phyloP scores from a whole-genome alignment of 2,888 invertebrate genomes.

The Dromius quadrimaculatus region DNA sequence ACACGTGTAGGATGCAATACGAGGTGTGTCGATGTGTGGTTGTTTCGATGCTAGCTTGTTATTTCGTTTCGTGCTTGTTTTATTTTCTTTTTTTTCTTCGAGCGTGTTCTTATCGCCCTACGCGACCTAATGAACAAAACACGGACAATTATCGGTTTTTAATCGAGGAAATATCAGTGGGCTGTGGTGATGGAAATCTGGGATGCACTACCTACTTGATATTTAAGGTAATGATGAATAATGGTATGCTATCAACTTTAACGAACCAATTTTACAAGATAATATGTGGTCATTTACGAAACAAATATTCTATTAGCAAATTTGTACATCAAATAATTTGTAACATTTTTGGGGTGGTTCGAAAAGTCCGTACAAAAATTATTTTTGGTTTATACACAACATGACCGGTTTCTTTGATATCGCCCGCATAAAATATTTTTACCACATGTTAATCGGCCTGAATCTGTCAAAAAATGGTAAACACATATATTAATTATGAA shows the following conservation, averaged over 20 bases:
- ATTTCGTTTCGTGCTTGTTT: too few relatives aligned
- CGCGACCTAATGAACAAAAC: background rate
- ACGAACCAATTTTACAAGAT: constrained; percentile 2
- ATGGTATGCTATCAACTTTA: constrained; percentile 2
- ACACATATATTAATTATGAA: too few relatives aligned
- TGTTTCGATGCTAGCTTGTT: background rate
- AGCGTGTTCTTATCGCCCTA: too few relatives aligned
- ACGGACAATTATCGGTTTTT: constrained; percentile 7
- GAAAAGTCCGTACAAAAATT: too few relatives aligned
- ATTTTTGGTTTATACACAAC: too few relatives aligned
- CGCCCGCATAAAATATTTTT: too few relatives aligned
- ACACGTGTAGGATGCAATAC: constrained; percentile 18
- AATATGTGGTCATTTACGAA: background rate
- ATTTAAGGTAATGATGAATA: background rate
- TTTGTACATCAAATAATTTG: too few relatives aligned
- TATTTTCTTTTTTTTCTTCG: too few relatives aligned
- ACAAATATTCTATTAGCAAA: background rate
- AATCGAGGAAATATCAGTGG: constrained; percentile 1
- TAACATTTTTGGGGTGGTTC: too few relatives aligned
- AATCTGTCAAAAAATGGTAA: too few relatives aligned
- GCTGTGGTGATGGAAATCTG: constrained; percentile 2
- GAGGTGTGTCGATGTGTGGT: constrained; percentile 23
- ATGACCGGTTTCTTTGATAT: too few relatives aligned
- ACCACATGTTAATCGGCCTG: too few relatives aligned
- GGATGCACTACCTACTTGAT: constrained; percentile 1